Evolutionary conservation across 2,113 vertebrate species (phyloP), one percentile per base, ranked within the genome.

Genomic region (Balaeniceps rex): DNA sequence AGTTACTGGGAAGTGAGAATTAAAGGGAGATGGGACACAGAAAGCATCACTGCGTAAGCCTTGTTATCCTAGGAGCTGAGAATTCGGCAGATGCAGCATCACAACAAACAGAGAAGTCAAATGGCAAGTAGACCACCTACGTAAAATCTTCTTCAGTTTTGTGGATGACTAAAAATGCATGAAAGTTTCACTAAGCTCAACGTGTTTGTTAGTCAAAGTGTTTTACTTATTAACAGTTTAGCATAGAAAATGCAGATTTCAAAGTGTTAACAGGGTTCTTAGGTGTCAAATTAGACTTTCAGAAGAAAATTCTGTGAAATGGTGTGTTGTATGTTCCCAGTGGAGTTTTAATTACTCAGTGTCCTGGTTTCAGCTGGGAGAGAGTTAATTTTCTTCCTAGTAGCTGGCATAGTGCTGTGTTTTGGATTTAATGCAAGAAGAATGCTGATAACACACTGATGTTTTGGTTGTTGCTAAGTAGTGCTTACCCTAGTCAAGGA

Each of bases 231-330:
- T 93, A 95, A 80, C 28, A 77, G 34, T 26, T 95, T 90, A 92
- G 87, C 90, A 95, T 80, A 92, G 66, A 88, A 94, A 91, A 89
- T 64, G 36, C 14, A 91, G 63, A 84, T 80, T 83, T 89, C 74
- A 84, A 85, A 82, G 55, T 19, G 46, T 72, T 87, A 79, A 44
- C 54, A 89, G 19, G 6, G 42, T n/a, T 94, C 84, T 90, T 74
- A 36, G 29, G 17, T 64, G 44, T 61, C 63, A 88, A 93, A 94
- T 83, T 77, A 91, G 57, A 78, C 46, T 85, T 88, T 22, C 19
- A 57, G 24, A 96, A 84, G 26, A 90, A 79, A 94, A 83, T 76
- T 90, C 85, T 97, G 94, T 91, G 93, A 97, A 95, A 66, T 52
- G 26, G 14, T n/a, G 8, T 49, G 25, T 18, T 83, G 63, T 71